Evolutionary conservation across 2,113 vertebrate species (phyloP), one percentile per base, ranked within the genome.

Genomic region (Actenoides lindsayi): DNA sequence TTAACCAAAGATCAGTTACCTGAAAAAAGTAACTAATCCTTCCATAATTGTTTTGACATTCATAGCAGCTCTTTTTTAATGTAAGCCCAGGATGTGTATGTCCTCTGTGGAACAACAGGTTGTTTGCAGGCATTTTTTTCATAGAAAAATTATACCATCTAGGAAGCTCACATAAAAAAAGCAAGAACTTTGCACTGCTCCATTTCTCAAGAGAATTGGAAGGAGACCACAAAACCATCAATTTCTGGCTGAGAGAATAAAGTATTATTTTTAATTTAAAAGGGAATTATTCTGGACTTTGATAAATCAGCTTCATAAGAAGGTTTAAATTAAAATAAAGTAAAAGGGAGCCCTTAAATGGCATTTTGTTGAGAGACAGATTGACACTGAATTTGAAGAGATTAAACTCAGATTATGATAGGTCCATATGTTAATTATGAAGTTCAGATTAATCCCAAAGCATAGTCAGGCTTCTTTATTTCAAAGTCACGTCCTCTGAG

Each of bases 271-370:
- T 94, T 92, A 70, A 95, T 96, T 94, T 87, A 67, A 79, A 87
- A 64, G 48, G 57, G 63, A 70, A 69, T 96, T 93, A 90, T 62
- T 85, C 48, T 83, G 73, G 57, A 53, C 56, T 92, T 92, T 69
- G 41, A 75, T 53, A 85, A 80, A 84, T 84, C 42, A 80, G 23
- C 39, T 70, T 83, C 78, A 56, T 69, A 88, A 94, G 27, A 68
- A 79, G 5, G 27, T 84, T 93, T 59, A 89, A 94, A 87, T 95
- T 92, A 94, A 93, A 96, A 89, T 71, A 54, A 94, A 93, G 25
- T 54, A n/a, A 60, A 75, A 82, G 11, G 10, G 8, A 89, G 48
- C 5, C 39, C 46, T 94, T 35, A 83, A 68, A 84, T 62, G 57
- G 11, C 48, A 65, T 83, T 87, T 71, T 68, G 10, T 89, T 84